phyloP scores from a whole-genome alignment of 2,113 vertebrate species.

The Colinus virginianus region DNA sequence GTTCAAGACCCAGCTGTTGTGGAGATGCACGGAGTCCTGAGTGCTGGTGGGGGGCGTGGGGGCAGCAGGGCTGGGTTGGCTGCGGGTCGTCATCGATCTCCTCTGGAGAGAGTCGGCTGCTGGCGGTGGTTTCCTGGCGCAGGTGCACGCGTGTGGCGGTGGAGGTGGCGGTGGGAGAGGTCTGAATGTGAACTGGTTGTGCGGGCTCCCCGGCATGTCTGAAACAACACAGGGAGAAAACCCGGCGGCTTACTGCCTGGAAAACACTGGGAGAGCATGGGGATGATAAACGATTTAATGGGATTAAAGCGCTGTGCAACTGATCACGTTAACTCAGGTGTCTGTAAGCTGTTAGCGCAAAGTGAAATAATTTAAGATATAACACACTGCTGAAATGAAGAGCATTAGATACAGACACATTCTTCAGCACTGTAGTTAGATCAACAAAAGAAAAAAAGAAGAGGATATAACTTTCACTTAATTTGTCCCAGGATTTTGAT shows the following conservation, averaged over 20 bases:
- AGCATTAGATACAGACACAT: constrained; percentile 27
- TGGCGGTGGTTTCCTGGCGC: constrained; percentile 87
- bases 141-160: constrained; percentile 93
- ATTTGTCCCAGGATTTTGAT: constrained; percentile 50
- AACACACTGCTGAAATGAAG: constrained; percentile 24
- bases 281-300: background rate
- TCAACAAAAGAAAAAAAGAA: background rate
- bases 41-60: constrained; percentile 79
- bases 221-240: constrained; percentile 48
- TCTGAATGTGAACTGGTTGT: constrained; percentile 94
- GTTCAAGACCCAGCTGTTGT: constrained; percentile 98
- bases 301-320: constrained; percentile 13
- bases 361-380: constrained; percentile 14
- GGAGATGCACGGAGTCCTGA: constrained; percentile 88
- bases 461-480: background rate
- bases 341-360: constrained; percentile 36
- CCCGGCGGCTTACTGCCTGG: background rate
- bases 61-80: constrained; percentile 87
- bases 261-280: background rate
- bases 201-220: constrained; percentile 92
- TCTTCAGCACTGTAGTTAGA: background rate
- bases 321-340: background rate
- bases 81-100: constrained; percentile 92
- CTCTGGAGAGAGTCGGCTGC: constrained; percentile 90
- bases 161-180: constrained; percentile 92